Evolutionary conservation across 2,888 invertebrate species (phyloP), one percentile per base, ranked within the genome.

Genomic region (Tiliacea citrago): DNA sequence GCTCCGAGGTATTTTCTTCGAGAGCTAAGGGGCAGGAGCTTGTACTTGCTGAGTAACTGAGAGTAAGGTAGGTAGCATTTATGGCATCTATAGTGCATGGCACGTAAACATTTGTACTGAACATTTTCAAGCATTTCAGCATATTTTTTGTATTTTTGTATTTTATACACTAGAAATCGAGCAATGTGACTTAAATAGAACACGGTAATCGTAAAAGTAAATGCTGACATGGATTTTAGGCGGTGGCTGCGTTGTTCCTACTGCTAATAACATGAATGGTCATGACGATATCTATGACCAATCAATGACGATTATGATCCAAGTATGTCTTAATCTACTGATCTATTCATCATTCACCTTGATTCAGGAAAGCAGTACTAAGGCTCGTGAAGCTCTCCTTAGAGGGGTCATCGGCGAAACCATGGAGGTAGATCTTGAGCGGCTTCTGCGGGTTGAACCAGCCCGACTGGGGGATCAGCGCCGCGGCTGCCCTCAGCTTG

Each of bases 381-480:
- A 90, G 73, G 21, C 69, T 77, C 9, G 73, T 51, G 75, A 79
- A 89, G 79, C 88, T 88, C 35, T 45, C 65, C 13, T 85, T 81
- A 0, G 73, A 70, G 0, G 90, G 90, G 76, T 86, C 81, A 42
- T 90, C 89, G 0, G 83, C 86, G 74, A 90, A 90, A 5, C 90
- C 90, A 66, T 90, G 90, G 68, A 89, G 71, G 82, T 86, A 90
- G 65, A 90, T 79, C 53, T 83, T 82, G 42, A 90, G 74, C 2
- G 68, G 76, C n/a, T 35, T 67, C 12, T 10, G 42, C 16, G 73
- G 76, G 35, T 84, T 21, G 53, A 82, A 74, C 72, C 79, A 79
- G 39, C 13, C 62, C 0, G 79, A 72, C 13, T 16, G 42, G 1
- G 72, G 72, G 13, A 80, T 55, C 1, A 85, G 65, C 9, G 10